phyloP scores from a whole-genome alignment of 2,888 invertebrate genomes.

The Ceraclea dissimilis region DNA sequence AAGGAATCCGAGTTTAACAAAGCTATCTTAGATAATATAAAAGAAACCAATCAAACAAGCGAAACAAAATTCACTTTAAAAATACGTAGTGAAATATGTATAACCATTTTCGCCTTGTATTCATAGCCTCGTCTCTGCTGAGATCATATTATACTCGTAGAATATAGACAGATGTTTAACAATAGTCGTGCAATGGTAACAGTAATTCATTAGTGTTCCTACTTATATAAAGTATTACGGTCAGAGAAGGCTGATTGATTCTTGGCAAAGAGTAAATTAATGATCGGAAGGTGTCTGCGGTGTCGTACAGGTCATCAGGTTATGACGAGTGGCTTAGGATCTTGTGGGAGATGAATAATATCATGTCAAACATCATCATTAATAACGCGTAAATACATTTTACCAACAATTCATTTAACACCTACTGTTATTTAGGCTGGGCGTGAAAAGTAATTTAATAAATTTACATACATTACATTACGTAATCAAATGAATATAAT shows the following conservation, averaged over 20 bases:
- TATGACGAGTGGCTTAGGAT: conserved; percentile 6
- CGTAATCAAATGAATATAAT: neutral
- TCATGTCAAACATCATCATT: conserved; percentile 11
- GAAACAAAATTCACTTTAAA: too few species aligned
- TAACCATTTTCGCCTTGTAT: too few species aligned
- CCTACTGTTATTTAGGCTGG: conserved; percentile 18
- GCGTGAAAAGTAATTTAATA: conserved; percentile 8
- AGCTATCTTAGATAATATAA: too few species aligned
- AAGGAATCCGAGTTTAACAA: too few species aligned
- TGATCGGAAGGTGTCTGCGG: neutral
- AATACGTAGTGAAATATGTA: too few species aligned
- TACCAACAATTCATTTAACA: conserved; percentile 20
- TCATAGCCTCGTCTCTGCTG: too few species aligned
- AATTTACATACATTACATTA: conserved; percentile 6
- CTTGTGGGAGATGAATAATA: conserved; percentile 5
- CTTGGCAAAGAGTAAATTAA: conserved; percentile 5
- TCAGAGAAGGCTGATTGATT: conserved; percentile 11
- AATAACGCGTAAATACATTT: conserved; percentile 11
- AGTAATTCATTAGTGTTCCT: neutral
- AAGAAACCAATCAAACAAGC: too few species aligned
- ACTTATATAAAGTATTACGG: neutral
- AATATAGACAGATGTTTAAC: too few species aligned
- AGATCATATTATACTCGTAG: too few species aligned
- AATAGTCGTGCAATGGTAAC: neutral
- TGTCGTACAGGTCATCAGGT: conserved; percentile 10